Base-by-base conservation (phyloP, 1,140 invertebrate genomes). In the Bombus ignitus region DNA sequence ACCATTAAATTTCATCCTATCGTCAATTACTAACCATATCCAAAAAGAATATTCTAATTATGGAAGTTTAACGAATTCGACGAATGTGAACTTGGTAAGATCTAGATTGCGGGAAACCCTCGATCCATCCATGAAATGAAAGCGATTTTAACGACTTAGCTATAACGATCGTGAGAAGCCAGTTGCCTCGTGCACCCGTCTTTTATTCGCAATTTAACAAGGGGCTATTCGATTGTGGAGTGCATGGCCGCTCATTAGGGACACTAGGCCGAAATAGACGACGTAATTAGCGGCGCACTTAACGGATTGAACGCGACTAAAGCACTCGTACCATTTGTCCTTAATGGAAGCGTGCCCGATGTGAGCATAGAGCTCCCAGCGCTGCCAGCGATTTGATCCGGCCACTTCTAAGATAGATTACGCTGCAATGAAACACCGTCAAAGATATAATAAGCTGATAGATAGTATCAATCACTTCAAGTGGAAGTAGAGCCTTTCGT, bases 221-320 rank as follows among this genome's bases (percentile, higher is more conserved):
- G 57, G 73, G 70, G 73, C 15, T 9, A 15, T 57, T 42, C 62
- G 44, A 83, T 70, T 42, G 73, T 13, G 22, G 47, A 53, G 25
- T 22, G 32, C 62, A 53, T 37, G 44, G 3, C 44, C 44, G 35
- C 32, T 77, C 73, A 70, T 83, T 83, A 83, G 44, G 37, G 81
- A 42, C 62, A 77, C 42, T 0, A 37, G 35, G 18, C 32, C 44
- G 22, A 77, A 70, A 83, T 57, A 42, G 81, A 83, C 28, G 44
- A 83, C 37, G 73, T 42, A 77, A 83, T 83, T 83, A 83, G 74
- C 73, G 75, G 81, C 44, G 28, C 62, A 44, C 81, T 83, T 83
- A 83, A 83, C 73, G 65, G 65, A 83, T 83, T 83, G 73, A 77
- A 70, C 59, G 70, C 22, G 32, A 10, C 44, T 68, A 70, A 44